phyloP scores from a whole-genome alignment of 2,888 invertebrate species.

The Drosophila niveifrons region DNA sequence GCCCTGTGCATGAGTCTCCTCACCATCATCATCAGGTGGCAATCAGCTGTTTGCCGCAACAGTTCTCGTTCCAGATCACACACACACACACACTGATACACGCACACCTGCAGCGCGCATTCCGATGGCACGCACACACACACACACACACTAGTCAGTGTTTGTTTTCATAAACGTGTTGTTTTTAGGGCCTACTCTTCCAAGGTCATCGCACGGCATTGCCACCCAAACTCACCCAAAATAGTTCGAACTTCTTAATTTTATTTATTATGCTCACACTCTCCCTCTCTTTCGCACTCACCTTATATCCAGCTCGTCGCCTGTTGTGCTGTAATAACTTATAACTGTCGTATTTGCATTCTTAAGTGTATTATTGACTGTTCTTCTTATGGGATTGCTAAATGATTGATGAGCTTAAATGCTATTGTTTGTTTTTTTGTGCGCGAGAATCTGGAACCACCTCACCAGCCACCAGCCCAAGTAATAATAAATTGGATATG shows the following conservation, averaged over 20 bases:
- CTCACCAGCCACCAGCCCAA: conserved; percentile 21
- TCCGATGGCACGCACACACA: conserved; percentile 37
- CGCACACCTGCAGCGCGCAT: conserved; percentile 33
- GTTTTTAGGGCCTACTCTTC: conserved; percentile 67
- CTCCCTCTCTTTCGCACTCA: conserved; percentile 17
- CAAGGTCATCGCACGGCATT: conserved; percentile 74
- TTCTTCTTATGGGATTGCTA: conserved; percentile 14
- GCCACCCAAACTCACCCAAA: conserved; percentile 49
- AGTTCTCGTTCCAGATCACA: conserved; percentile 36
- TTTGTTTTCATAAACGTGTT: conserved; percentile 61
- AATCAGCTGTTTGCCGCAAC: conserved; percentile 66
- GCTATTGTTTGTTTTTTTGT: conserved; percentile 16
- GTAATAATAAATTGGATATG: conserved; percentile 23
- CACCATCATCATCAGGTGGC: conserved; percentile 57
- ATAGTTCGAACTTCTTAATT: conserved; percentile 32
- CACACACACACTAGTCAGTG: conserved; percentile 20
- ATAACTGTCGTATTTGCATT: conserved; percentile 1
- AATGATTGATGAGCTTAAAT: conserved; percentile 23
- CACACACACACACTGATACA: conserved; percentile 10
- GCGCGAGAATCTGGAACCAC: conserved; percentile 34
- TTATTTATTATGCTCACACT: background rate
- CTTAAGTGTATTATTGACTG: conserved; percentile 29
- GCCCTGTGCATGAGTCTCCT: conserved; percentile 34
- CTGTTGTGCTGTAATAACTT: conserved; percentile 16
- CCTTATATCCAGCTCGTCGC: conserved; percentile 27